Base-by-base conservation (phyloP, 2,113 vertebrate species). In the Anhinga rufa region DNA sequence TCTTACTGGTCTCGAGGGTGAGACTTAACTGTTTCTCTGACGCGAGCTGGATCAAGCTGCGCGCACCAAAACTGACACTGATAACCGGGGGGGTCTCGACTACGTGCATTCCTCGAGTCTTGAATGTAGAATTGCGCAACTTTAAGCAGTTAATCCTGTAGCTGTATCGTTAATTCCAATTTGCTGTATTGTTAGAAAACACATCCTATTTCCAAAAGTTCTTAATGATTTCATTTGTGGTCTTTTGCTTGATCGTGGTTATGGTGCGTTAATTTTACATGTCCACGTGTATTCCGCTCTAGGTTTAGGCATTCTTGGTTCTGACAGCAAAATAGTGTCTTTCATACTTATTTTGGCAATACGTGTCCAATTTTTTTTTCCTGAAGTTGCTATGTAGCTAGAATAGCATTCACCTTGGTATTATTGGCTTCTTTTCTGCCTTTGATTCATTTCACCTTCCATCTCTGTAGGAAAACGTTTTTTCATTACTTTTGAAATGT, bases 21-120 rank as follows among this genome's bases (percentile, higher is more conserved):
- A 86, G 94, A 76, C 80, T 17, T 82, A 65, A 34, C 84, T 74
- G 87, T 68, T 82, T 31, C 92, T 87, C 69, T 90, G 92, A 38
- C 0, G 0, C 1, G 58, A 54, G 29, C 8, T 40, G 21, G 71
- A 13, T 28, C 42, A 28, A 5, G 11, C 2, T 31, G 42, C 14
- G n/a, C 51, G 3, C 38, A 2, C 40, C 89, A 14, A 14, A n/a
- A 13, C 3, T 16, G 57, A 11, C 22, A 3, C 19, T 3, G 26
- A 3, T 6, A 24, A 7, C 69, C 0, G 2, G 42, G 75, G 17
- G 7, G 57, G 42, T 3, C 81, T 71, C 44, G 2, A 5, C 54
- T 38, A 1, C 3, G 1, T 21, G 46, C 31, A 2, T 21, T 24
- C 5, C 81, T 49, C 1, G 4, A 46, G 81, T 36, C 31, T 21